Conservation (phyloP, 2,797 vertebrate genomes). For the Myotis planiceps region DNA sequence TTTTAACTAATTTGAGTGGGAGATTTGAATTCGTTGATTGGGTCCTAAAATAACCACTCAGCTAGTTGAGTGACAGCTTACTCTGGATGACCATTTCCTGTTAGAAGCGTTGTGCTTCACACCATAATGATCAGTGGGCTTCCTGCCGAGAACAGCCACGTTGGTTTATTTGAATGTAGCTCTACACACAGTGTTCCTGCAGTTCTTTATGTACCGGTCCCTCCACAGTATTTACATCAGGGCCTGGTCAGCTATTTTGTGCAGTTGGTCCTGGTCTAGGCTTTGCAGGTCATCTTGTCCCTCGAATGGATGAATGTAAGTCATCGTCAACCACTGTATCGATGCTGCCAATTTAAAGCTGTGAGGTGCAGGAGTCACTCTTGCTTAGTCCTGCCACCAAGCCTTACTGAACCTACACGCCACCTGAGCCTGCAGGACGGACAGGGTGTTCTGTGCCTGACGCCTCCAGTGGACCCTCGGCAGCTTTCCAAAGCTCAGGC, state of each 20-base stretch:
- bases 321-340: background rate
- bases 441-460: background rate
- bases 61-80: conserved; percentile 6
- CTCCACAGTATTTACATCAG: background rate
- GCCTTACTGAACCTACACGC: background rate
- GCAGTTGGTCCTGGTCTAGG: background rate
- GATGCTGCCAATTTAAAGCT: background rate
- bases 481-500: no score
- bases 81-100: background rate
- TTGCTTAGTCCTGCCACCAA: background rate
- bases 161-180: background rate
- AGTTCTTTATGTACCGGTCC: background rate
- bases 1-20: conserved; percentile 9
- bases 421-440: no score
- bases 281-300: background rate
- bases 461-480: no score
- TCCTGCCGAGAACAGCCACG: background rate
- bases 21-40: conserved; percentile 10
- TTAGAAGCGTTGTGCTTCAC: background rate
- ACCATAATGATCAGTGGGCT: background rate
- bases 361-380: background rate
- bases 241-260: no score
- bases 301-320: background rate
- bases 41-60: background rate
- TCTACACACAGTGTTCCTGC: background rate